Evolutionary conservation across 2,113 vertebrate species (phyloP).

Genomic region (Acrocephalus arundinaceus): DNA sequence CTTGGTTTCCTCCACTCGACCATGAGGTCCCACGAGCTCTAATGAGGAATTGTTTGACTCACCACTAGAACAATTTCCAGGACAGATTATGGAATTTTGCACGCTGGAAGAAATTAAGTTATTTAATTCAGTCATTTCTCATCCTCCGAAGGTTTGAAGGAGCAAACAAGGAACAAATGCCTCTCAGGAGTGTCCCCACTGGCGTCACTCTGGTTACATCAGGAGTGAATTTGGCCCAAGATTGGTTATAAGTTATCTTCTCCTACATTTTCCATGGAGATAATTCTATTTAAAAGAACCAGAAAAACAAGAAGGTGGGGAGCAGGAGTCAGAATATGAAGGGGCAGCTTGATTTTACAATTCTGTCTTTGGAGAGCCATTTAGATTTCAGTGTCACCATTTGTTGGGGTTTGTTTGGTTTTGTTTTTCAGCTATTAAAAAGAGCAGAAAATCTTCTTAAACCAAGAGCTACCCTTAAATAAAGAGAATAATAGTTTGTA

Average conservation of each 20-base stretch:
- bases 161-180: constrained; percentile 24
- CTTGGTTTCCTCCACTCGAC: not conserved
- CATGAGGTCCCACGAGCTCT: not conserved
- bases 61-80: constrained; percentile 34
- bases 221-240: not conserved
- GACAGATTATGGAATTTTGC: constrained; percentile 33
- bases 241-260: not conserved
- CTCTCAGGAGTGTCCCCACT: not conserved
- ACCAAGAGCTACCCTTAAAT: not conserved
- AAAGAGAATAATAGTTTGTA: not conserved
- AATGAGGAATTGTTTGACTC: constrained; percentile 39
- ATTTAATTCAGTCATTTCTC: constrained; percentile 48
- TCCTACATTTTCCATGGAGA: not conserved
- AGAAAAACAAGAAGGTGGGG: not conserved
- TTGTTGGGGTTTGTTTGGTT: not conserved
- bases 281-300: not conserved
- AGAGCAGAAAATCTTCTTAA: not conserved
- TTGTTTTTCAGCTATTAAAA: not conserved
- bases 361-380: not conserved
- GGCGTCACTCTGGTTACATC: constrained; percentile 17
- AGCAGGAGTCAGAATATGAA: not conserved
- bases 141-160: constrained; percentile 1
- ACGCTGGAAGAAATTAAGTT: constrained; percentile 40
- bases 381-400: not conserved
- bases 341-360: not conserved